These are phyloP conservation scores for Leuctra nigra DNA, from an alignment of 2,888 invertebrate species.

Conservation along the genomic window DNA sequence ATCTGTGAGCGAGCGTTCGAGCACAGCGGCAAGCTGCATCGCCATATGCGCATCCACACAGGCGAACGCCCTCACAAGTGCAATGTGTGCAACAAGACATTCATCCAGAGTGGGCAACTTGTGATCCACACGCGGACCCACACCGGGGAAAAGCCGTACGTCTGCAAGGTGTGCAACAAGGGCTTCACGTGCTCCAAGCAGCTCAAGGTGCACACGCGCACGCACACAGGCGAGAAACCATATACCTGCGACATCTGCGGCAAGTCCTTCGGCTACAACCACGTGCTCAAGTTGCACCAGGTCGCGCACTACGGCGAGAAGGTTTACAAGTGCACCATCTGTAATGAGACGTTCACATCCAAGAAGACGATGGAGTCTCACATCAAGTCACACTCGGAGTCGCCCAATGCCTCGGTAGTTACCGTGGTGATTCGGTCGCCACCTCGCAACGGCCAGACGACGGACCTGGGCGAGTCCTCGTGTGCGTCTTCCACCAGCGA, in stretches of 20 bases:
- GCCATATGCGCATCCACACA: constrained; percentile 87
- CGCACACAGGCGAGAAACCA: constrained; percentile 86
- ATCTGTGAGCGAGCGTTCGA: constrained; percentile 86
- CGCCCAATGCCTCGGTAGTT: constrained; percentile 29
- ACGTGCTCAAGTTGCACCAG: constrained; percentile 80
- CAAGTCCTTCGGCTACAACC: constrained; percentile 86
- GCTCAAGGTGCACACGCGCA: constrained; percentile 83
- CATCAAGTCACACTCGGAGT: constrained; percentile 68
- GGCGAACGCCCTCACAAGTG: constrained; percentile 88
- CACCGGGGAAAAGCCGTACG: constrained; percentile 49
- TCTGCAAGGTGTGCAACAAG: constrained; percentile 67
- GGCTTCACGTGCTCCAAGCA: constrained; percentile 91
- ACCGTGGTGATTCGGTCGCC: constrained; percentile 37
- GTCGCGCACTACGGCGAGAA: constrained; percentile 89
- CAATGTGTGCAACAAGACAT: constrained; percentile 79
- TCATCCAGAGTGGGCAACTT: constrained; percentile 85
- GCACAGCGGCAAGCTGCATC: constrained; percentile 82
- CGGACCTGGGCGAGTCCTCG: constrained; percentile 31
- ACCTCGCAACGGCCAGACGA: constrained; percentile 7
- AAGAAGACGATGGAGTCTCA: constrained; percentile 89
- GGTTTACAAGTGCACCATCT: constrained; percentile 87
- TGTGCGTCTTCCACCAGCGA: constrained; percentile 36
- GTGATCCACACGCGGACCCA: constrained; percentile 88
- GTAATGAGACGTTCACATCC: constrained; percentile 83
- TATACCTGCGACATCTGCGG: constrained; percentile 88